phyloP scores from a whole-genome alignment of 2,888 invertebrate genomes.

The Alloplasta piceator region DNA sequence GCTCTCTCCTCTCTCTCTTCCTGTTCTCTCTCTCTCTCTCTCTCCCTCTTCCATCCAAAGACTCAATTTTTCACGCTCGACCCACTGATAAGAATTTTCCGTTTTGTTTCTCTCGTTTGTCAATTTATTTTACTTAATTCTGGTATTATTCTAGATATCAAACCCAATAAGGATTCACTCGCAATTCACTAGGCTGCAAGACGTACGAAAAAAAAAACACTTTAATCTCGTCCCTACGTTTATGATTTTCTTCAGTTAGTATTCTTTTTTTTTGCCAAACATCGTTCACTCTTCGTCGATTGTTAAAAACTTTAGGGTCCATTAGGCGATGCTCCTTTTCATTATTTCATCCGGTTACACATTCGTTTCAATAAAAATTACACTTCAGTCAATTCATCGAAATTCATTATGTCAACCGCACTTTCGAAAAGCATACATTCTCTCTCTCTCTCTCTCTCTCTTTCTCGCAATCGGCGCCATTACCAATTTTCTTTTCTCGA shows the following conservation, averaged over 20 bases:
- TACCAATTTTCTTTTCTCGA: conserved; percentile 30
- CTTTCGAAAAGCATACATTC: neutral
- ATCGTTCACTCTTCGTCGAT: conserved; percentile 19
- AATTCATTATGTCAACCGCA: conserved; percentile 18
- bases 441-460: neutral
- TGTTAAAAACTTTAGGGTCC: conserved; percentile 19
- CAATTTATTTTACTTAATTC: conserved; percentile 24
- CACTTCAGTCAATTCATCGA: conserved; percentile 26
- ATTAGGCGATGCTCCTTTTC: conserved; percentile 19
- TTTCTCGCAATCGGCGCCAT: neutral
- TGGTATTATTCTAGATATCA: conserved; percentile 24
- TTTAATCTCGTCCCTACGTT: conserved; percentile 52
- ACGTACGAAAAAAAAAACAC: conserved; percentile 59
- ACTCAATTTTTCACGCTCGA: conserved; percentile 28
- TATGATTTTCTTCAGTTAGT: neutral
- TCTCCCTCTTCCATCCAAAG: neutral
- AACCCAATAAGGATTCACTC: conserved; percentile 28
- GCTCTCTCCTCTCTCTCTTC: conserved; percentile 21
- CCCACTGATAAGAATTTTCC: conserved; percentile 37
- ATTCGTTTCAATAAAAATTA: conserved; percentile 44
- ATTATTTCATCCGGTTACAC: conserved; percentile 1
- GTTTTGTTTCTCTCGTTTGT: conserved; percentile 5
- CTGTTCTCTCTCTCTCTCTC: conserved; percentile 12
- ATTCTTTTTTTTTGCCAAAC: neutral
- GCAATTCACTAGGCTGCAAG: conserved; percentile 61